Evolutionary conservation across 2,888 invertebrate species (phyloP).

Genomic region (Cheiracanthium punctorium): DNA sequence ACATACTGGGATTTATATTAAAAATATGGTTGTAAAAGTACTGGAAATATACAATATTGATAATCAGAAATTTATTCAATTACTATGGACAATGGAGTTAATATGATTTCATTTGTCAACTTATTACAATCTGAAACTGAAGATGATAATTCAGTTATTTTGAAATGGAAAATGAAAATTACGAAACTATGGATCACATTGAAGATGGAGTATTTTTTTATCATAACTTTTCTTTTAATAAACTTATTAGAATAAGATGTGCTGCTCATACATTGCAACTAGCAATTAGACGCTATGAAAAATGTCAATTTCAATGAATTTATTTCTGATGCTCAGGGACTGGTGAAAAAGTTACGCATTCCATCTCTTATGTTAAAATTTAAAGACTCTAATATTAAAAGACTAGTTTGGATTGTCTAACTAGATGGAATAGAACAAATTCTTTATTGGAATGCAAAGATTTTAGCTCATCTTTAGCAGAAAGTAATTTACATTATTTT

Average conservation of each 20-base stretch:
- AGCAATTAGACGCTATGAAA: not conserved
- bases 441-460: too few relatives aligned
- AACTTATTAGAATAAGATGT: slow-evolving; percentile 15
- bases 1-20: not conserved
- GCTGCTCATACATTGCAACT: slow-evolving; percentile 14
- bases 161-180: not conserved
- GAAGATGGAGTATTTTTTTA: not conserved
- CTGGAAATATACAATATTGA: not conserved
- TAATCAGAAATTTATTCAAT: not conserved
- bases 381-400: too few relatives aligned
- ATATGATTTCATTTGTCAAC: slow-evolving; percentile 15
- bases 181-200: not conserved
- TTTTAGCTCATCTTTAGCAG: too few relatives aligned
- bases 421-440: too few relatives aligned
- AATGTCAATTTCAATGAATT: too few relatives aligned
- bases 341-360: not conserved
- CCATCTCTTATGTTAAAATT: slow-evolving; percentile 10
- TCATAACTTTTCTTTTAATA: slow-evolving; percentile 17
- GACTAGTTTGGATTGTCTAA: too few relatives aligned
- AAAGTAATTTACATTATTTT: too few relatives aligned
- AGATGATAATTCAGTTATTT: not conserved
- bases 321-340: not conserved
- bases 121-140: slow-evolving; percentile 2
- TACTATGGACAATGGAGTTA: not conserved
- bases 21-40: not conserved